Percentiles rank a stretch among this genome's conserved stretches.
Evolutionary conservation across 2,797 vertebrate genomes (phyloP).

Genomic region (Muscicapa comitata): DNA sequence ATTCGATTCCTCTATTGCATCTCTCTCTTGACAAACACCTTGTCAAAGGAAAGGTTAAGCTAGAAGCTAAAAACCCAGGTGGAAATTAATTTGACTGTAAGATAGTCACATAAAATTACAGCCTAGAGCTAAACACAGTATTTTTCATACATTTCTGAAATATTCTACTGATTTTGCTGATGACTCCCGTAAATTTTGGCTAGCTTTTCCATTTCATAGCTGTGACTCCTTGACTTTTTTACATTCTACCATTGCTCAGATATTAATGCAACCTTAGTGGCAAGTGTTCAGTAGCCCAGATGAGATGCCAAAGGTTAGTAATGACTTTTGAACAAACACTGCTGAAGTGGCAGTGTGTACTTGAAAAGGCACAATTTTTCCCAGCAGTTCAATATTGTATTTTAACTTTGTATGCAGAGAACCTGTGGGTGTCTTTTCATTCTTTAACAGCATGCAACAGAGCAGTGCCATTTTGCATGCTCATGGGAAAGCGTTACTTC

Average conservation of each 20-base stretch:
- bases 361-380: conserved; percentile 32
- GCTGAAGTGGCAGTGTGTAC: not conserved
- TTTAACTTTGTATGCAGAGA: conserved; percentile 43
- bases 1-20: not conserved
- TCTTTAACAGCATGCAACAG: conserved; percentile 31
- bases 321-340: conserved; percentile 63
- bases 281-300: conserved; percentile 47
- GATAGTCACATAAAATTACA: not conserved
- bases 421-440: conserved; percentile 42
- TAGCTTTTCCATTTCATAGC: not conserved
- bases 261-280: conserved; percentile 54
- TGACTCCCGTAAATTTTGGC: not conserved
- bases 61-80: not conserved
- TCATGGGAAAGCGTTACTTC: conserved; percentile 9
- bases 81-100: not conserved
- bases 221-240: conserved; percentile 12
- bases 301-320: conserved; percentile 69
- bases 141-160: not conserved
- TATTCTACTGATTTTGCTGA: conserved; percentile 15
- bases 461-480: conserved; percentile 24
- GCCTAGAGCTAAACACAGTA: not conserved
- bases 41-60: not conserved
- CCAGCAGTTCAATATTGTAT: conserved; percentile 41
- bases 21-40: not conserved
- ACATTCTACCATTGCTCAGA: conserved; percentile 18